phyloP scores from a whole-genome alignment of 2,797 vertebrate species.

The Chiroxiphia lanceolata region DNA sequence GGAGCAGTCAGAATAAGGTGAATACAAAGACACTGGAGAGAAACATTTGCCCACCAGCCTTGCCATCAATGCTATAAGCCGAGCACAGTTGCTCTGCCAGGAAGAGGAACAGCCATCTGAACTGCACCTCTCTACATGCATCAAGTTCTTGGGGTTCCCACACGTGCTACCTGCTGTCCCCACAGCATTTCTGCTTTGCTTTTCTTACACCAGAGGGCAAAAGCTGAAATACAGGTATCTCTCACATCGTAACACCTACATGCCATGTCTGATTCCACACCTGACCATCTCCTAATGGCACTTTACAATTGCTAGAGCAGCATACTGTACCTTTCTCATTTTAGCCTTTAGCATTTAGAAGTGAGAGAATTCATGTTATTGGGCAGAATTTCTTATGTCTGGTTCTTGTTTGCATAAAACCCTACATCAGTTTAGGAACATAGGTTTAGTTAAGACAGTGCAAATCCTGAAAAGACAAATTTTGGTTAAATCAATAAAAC shows the following conservation, averaged over 20 bases:
- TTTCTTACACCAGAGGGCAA: neutral
- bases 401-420: neutral
- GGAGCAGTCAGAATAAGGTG: neutral
- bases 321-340: neutral
- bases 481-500: neutral
- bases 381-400: neutral
- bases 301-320: neutral
- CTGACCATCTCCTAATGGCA: neutral
- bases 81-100: neutral
- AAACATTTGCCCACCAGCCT: neutral
- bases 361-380: neutral
- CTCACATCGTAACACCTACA: neutral
- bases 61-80: neutral
- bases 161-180: rapidly evolving
- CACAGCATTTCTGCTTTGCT: neutral
- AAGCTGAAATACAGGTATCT: neutral
- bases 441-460: neutral
- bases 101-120: neutral
- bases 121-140: neutral
- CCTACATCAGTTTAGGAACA: neutral
- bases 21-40: neutral
- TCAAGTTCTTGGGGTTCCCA: neutral
- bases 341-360: neutral
- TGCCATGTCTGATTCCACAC: rapidly evolving
- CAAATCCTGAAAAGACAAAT: neutral